These are phyloP conservation scores for Darevskia mixta DNA, from an alignment of 2,797 vertebrate genomes.

Conservation along the genomic window DNA sequence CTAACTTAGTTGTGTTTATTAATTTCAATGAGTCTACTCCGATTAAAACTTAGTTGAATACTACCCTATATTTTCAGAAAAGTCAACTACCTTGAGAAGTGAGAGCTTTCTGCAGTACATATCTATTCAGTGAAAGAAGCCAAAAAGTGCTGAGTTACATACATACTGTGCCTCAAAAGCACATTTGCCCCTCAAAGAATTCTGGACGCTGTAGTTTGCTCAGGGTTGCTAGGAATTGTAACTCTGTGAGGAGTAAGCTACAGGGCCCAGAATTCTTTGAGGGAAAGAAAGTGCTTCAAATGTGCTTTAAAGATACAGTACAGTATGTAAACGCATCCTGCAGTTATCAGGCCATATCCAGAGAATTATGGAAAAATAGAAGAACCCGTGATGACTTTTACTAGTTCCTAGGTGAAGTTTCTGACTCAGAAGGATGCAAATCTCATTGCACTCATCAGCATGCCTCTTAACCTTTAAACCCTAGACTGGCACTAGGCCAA, in stretches of 20 bases:
- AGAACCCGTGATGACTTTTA: neutral
- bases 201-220: no score
- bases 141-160: no score
- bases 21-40: no score
- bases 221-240: no score
- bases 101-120: neutral
- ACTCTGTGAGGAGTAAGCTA: no score
- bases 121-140: neutral
- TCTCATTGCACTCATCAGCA: fast-evolving
- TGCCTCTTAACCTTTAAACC: fast-evolving
- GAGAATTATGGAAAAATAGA: neutral
- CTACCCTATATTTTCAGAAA: neutral
- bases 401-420: neutral
- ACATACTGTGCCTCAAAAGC: no score
- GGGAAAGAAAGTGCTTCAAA: no score
- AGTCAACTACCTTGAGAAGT: neutral
- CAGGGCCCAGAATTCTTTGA: no score
- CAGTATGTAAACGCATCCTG: neutral
- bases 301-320: no score
- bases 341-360: neutral
- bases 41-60: no score
- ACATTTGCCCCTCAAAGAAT: no score
- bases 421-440: fast-evolving
- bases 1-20: no score
- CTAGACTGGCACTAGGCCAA: fast-evolving